These are phyloP conservation scores for Hydropsyche tenuis DNA, from an alignment of 1,140 invertebrate genomes.

Conservation along the genomic window DNA sequence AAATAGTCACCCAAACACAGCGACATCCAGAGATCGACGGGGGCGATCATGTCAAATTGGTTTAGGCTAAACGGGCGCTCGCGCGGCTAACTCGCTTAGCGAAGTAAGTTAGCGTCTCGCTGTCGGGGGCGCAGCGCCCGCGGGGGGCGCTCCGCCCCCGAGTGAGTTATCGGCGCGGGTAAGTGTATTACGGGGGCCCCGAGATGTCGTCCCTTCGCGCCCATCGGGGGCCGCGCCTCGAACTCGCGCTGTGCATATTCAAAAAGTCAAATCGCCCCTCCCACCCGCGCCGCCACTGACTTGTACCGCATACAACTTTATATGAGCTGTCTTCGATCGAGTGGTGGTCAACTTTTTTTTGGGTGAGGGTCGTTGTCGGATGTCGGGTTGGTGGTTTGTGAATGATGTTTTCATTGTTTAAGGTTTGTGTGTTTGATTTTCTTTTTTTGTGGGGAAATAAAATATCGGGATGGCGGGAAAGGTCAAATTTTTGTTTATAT, in stretches of 20 bases:
- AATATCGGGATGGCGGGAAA: too few relatives aligned
- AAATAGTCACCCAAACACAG: too few relatives aligned
- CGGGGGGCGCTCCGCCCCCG: conserved; percentile 13
- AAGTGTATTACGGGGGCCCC: conserved; percentile 49
- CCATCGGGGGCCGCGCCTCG: background rate
- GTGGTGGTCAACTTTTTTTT: conserved; percentile 21
- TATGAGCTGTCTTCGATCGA: conserved; percentile 26
- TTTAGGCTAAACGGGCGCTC: conserved; percentile 47
- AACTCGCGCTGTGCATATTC: conserved; percentile 50
- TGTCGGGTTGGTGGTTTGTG: too few relatives aligned
- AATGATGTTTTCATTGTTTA: too few relatives aligned
- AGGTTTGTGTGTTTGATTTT: too few relatives aligned
- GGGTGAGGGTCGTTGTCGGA: too few relatives aligned
- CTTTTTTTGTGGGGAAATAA: too few relatives aligned
- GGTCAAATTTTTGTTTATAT: too few relatives aligned
- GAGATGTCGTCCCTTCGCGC: background rate
- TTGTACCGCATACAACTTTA: conserved; percentile 34
- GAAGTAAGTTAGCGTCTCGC: conserved; percentile 41
- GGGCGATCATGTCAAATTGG: conserved; percentile 48
- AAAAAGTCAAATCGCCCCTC: conserved; percentile 50
- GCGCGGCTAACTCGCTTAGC: conserved; percentile 43
- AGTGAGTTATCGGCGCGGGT: conserved; percentile 48
- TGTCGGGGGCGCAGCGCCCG: conserved; percentile 5
- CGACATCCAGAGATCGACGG: too few relatives aligned
- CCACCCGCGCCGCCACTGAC: background rate